Base-by-base conservation (phyloP, 2,797 vertebrate species). In the Etheostoma nigrum region DNA sequence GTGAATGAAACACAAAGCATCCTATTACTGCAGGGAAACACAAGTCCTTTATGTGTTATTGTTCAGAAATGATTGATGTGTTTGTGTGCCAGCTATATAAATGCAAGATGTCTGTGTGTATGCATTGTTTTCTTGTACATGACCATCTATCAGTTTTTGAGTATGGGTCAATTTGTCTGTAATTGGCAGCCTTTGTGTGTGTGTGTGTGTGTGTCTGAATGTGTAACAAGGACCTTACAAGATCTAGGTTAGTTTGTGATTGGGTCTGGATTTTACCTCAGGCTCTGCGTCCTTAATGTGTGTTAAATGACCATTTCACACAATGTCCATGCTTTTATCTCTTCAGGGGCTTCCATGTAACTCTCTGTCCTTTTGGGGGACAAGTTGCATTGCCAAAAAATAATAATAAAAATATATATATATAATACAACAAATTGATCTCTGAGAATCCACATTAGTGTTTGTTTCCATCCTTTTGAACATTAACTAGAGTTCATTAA, bases 1-100 rank as follows among this genome's bases (percentile, higher is more conserved):
- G 53, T 40, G 62, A 79, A 78, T 25, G 66, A 78, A 74, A 74
- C 79, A 71, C 72, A 71, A 67, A 67, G 58, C n/a, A 2, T 72
- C 67, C 44, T 11, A 52, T 82, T 78, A 70, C 72, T 74, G 51
- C 55, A 21, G 69, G 30, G 49, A 80, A 68, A 81, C 62, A 58
- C 6, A 30, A 71, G 64, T 47, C 57, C 45, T 74, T 70, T 69
- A 54, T 67, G 66, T 75, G 74, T 64, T 70, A 53, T 59, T 57
- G 69, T 60, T 33, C 72, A 73, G 51, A 83, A 67, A 55, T 48
- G 5, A 63, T 65, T 27, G 44, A 4, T 15, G 13, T 10, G 62
- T 67, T 25, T 58, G 3, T 67, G 14, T 60, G 33, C 1, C 45
- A 47, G 12, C 18, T 54, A 5, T 40, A 10, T 40, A 40, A 30